Conservation (phyloP, 2,113 vertebrate genomes). For the Nannospalax galili region DNA sequence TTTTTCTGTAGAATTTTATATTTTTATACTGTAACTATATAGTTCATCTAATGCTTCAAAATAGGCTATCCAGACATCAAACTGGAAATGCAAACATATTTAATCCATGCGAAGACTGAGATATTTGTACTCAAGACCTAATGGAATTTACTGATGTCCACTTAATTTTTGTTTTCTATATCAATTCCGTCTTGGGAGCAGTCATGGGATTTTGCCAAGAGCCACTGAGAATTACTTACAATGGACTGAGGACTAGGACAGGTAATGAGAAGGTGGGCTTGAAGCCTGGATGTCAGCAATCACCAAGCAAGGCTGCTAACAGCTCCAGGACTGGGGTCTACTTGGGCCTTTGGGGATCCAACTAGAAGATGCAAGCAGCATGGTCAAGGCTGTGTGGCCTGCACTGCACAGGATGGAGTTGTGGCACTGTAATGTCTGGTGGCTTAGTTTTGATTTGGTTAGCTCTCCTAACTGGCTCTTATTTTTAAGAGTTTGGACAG, state of each 20-base stretch:
- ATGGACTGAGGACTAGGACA: not conserved
- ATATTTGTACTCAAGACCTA: not conserved
- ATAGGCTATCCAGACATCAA: not conserved
- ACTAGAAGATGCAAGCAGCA: not conserved
- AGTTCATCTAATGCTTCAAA: not conserved
- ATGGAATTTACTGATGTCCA: not conserved
- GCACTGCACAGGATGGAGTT: not conserved
- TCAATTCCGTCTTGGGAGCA: slow-evolving; percentile 45
- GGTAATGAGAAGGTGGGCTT: not conserved
- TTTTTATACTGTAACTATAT: slow-evolving; percentile 37
- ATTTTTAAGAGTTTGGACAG: not conserved
- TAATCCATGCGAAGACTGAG: not conserved
- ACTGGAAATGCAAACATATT: not conserved
- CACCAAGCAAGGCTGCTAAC: not conserved
- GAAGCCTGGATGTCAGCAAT: not conserved
- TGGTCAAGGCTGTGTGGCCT: not conserved
- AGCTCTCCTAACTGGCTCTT: not conserved
- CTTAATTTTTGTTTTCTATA: slow-evolving; percentile 45
- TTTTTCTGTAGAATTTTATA: slow-evolving; percentile 36
- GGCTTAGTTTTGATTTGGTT: not conserved
- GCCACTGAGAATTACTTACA: not conserved
- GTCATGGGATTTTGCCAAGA: slow-evolving; percentile 6
- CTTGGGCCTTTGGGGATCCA: not conserved
- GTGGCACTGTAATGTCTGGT: not conserved
- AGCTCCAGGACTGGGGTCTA: not conserved